phyloP scores from a whole-genome alignment of 2,113 vertebrate genomes.

The human region GRCh38 chr18:55046001-55046500 shows the following conservation, averaged over 20 bases:
- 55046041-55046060: background rate
- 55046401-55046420: background rate
- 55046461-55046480: background rate
- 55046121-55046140: conserved; percentile 1
- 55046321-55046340: conserved; percentile 73
- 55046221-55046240: conserved; percentile 78
- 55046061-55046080: background rate
- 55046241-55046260: conserved; percentile 63
- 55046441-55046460: background rate
- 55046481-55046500: background rate
- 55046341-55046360: conserved; percentile 49
- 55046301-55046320: conserved; percentile 74
- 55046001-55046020: background rate
- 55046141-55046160: background rate
- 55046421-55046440: background rate
- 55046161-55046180: background rate
- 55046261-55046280: conserved; percentile 78
- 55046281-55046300: conserved; percentile 65
- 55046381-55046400: background rate
- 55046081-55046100: background rate
- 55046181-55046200: conserved; percentile 64
- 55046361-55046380: conserved; percentile 49
- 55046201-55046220: conserved; percentile 71
- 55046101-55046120: conserved; percentile 6
- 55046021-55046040: background rate